Evolutionary conservation across 1,140 invertebrate species (phyloP), one percentile per base, ranked within the genome.

Genomic region (Phortica variegata): DNA sequence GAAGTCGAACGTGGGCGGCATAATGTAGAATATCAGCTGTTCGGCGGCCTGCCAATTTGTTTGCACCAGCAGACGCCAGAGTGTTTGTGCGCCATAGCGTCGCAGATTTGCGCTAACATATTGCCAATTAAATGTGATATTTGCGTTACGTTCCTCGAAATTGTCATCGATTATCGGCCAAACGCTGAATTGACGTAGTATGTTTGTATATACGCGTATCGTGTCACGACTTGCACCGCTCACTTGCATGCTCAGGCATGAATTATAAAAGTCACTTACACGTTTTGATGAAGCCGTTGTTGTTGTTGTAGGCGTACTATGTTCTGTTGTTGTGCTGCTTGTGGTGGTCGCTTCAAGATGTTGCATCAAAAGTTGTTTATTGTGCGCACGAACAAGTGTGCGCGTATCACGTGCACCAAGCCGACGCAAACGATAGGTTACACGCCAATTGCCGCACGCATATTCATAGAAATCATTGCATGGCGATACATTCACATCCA

Each of bases 371-470:
- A 54, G 44, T n/a, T 62, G 43, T 23, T 70, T 70, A 5, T 65
- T 58, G 1, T 49, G 13, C 1, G 70, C 70, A 6, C 55, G 47
- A 47, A 66, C 23, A 26, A 49, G n/a, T n/a, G 54, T 49, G 3
- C 57, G 51, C 44, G 34, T 65, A 23, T 73, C 70, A 15, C 59
- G 51, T 7, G 65, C 65, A 2, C 63, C 58, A 1, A 70, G 13
- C 1, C 36, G 19, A 0, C 62, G 49, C 21, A 61, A 41, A 1
- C 9, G 8, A 8, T 56, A 54, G 13, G 33, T 37, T 0, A 49
- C 55, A 31, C 57, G 44, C 70, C 70, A 73, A 34, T 73, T 62
- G 17, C 70, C 70, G 18, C 70, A 73, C n/a, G 62, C 70, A 38
- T 73, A 29, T 8, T 66, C 52, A 13, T 61, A 50, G 19, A 73